Evolutionary conservation across 2,797 vertebrate species (phyloP).

Genomic region (Poecilia picta): DNA sequence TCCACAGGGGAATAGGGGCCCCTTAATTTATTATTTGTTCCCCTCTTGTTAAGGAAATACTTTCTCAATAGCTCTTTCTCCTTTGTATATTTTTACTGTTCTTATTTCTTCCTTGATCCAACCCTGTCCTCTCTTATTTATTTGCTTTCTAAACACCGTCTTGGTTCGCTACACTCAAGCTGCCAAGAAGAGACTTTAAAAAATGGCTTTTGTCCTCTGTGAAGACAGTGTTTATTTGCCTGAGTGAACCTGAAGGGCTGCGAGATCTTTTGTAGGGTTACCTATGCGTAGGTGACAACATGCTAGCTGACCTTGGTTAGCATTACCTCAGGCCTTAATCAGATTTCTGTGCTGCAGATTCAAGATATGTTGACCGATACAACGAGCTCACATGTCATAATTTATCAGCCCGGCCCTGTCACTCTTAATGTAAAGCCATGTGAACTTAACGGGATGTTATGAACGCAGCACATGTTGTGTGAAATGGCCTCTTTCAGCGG

Average conservation of each 20-base stretch:
- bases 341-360: slow-evolving; percentile 71
- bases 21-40: slow-evolving; percentile 82
- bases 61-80: slow-evolving; percentile 77
- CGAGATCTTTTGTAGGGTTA: slow-evolving; percentile 60
- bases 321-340: slow-evolving; percentile 75
- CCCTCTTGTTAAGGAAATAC: slow-evolving; percentile 80
- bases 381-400: slow-evolving; percentile 73
- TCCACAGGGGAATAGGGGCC: slow-evolving; percentile 66
- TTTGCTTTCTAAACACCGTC: slow-evolving; percentile 81
- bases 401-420: slow-evolving; percentile 59
- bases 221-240: slow-evolving; percentile 83
- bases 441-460: slow-evolving; percentile 68
- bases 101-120: slow-evolving; percentile 78
- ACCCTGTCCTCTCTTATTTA: slow-evolving; percentile 77
- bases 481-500: slow-evolving; percentile 60
- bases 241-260: slow-evolving; percentile 70
- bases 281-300: slow-evolving; percentile 73
- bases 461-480: slow-evolving; percentile 52
- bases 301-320: slow-evolving; percentile 68
- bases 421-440: slow-evolving; percentile 67
- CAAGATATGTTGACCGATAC: slow-evolving; percentile 67
- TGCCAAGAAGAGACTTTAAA: slow-evolving; percentile 73
- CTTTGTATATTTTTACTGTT: slow-evolving; percentile 83
- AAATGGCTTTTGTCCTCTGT: slow-evolving; percentile 72
- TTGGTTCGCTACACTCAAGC: slow-evolving; percentile 56